Evolutionary conservation across 30 jellyfish, hydroid and myxozoan genomes (phyloP), one percentile per base, ranked within the genome.

Genomic region (Chrysaora quinquecirrha): DNA sequence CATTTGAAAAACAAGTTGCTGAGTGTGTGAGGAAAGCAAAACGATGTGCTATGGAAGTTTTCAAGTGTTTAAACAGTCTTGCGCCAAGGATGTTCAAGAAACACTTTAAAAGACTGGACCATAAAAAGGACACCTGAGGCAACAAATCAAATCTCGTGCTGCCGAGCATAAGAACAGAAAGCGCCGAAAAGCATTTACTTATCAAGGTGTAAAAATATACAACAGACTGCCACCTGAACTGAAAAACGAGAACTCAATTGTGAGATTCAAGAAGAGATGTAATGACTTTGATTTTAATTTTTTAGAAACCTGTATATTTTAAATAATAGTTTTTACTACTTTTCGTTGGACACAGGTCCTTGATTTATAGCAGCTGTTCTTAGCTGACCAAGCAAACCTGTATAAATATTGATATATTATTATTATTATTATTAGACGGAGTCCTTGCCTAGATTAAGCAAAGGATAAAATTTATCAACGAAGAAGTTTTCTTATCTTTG

Each of bases 11-110:
- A n/a, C n/a, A n/a, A n/a, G n/a, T n/a, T n/a, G n/a, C n/a, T n/a
- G n/a, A n/a, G n/a, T n/a, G n/a, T n/a, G n/a, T n/a, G n/a, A n/a
- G n/a, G n/a, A n/a, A n/a, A n/a, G n/a, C n/a, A n/a, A 77, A 77
- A 32, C 70, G 73, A 62, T 78, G 82, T 62, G 90, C 82, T 38
- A 61, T 78, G 62, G 82, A 78, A 46, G 90, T 62, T 35, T 48
- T 64, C 73, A 34, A 78, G 73, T 78, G 90, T 46, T 64, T 63
- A 33, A 38, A 78, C 60, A 61, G 90, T 27, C 90, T 64, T 78
- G 73, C 82, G 24, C 82, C 82, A 34, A 78, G 60, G 76, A 75
- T 75, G 52, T 54, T 54, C 6, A 78, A 54, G 71, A 58, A 58
- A 3, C 20, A 58, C 19, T 58, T 58, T 58, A 9, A 58, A 58